These are phyloP conservation scores for Coryphaenoides rupestris DNA, from an alignment of 2,113 vertebrate genomes.

Conservation along the genomic window DNA sequence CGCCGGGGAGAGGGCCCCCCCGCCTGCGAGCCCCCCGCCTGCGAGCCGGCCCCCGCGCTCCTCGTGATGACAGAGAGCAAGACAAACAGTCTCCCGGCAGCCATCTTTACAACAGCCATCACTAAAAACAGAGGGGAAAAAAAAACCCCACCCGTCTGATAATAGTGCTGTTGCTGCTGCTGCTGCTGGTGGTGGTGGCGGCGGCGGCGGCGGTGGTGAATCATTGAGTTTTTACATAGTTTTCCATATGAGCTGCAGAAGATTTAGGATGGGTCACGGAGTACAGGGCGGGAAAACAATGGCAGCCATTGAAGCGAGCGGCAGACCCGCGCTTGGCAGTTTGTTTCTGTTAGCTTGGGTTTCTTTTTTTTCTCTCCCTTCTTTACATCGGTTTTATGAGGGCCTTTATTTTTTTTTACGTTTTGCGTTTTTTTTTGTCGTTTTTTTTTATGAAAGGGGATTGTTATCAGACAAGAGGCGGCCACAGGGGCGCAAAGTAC, in stretches of 20 bases:
- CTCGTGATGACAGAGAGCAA: slow-evolving; percentile 29
- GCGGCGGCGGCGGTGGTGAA: slow-evolving; percentile 37
- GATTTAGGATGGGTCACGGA: slow-evolving; percentile 60
- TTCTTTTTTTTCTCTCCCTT: no score
- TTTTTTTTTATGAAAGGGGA: slow-evolving; percentile 70
- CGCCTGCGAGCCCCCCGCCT: slow-evolving; percentile 24
- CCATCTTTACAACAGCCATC: slow-evolving; percentile 39
- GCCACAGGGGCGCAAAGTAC: no score
- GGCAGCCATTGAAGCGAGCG: slow-evolving; percentile 61
- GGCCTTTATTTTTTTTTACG: no score
- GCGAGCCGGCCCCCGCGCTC: not conserved
- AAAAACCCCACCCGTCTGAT: not conserved
- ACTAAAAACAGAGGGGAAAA: slow-evolving; percentile 35
- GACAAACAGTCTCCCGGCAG: slow-evolving; percentile 30
- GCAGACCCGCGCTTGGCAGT: slow-evolving; percentile 61
- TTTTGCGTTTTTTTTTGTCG: no score
- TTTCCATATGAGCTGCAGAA: slow-evolving; percentile 70
- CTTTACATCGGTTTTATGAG: no score
- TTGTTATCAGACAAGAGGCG: slow-evolving; percentile 55
- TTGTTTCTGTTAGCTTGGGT: slow-evolving; percentile 31
- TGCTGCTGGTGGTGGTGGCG: no score
- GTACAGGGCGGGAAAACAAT: slow-evolving; percentile 74
- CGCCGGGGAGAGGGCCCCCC: slow-evolving; percentile 33
- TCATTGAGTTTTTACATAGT: slow-evolving; percentile 73
- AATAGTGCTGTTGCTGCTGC: slow-evolving; percentile 22